phyloP scores from a whole-genome alignment of 2,797 vertebrate species.

The Sus cebifrons region DNA sequence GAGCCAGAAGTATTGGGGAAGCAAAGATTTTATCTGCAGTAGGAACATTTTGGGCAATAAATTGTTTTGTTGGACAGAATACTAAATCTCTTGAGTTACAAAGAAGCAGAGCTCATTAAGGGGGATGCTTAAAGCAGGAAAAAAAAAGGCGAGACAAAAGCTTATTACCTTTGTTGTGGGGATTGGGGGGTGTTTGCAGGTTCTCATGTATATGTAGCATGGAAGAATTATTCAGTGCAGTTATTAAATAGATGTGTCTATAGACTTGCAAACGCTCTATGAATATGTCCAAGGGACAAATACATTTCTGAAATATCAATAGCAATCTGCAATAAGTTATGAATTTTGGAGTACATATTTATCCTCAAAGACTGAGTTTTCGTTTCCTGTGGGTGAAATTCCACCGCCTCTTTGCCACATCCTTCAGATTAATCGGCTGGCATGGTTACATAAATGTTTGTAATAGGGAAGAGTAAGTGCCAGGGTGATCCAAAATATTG shows the following conservation, averaged over 20 bases:
- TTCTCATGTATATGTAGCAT: slow-evolving; percentile 84
- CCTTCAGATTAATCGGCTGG: slow-evolving; percentile 87
- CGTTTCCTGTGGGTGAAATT: slow-evolving; percentile 89
- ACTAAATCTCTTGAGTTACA: slow-evolving; percentile 91
- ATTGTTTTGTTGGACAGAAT: slow-evolving; percentile 92
- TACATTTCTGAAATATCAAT: slow-evolving; percentile 89
- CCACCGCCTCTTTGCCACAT: slow-evolving; percentile 85
- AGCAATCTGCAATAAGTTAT: slow-evolving; percentile 88
- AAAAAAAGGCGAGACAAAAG: slow-evolving; percentile 85
- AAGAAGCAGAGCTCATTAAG: slow-evolving; percentile 93
- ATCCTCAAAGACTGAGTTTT: slow-evolving; percentile 87
- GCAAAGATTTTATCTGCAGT: slow-evolving; percentile 91
- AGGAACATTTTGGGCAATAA: slow-evolving; percentile 92
- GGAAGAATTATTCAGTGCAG: slow-evolving; percentile 86
- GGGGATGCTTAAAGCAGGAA: slow-evolving; percentile 89
- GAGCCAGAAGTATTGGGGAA: slow-evolving; percentile 91
- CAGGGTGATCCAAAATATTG: slow-evolving; percentile 80
- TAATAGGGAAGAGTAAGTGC: slow-evolving; percentile 81
- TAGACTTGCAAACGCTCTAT: slow-evolving; percentile 85
- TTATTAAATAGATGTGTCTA: slow-evolving; percentile 89
- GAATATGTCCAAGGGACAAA: slow-evolving; percentile 90
- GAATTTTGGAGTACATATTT: slow-evolving; percentile 86
- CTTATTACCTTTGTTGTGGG: slow-evolving; percentile 90
- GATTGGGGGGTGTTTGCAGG: slow-evolving; percentile 84
- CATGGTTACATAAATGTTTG: slow-evolving; percentile 88